Percentiles rank a stretch among this genome's conserved stretches.
These are phyloP conservation scores for Thalpophila matura DNA, from an alignment of 2,888 invertebrate genomes.

Conservation along the genomic window DNA sequence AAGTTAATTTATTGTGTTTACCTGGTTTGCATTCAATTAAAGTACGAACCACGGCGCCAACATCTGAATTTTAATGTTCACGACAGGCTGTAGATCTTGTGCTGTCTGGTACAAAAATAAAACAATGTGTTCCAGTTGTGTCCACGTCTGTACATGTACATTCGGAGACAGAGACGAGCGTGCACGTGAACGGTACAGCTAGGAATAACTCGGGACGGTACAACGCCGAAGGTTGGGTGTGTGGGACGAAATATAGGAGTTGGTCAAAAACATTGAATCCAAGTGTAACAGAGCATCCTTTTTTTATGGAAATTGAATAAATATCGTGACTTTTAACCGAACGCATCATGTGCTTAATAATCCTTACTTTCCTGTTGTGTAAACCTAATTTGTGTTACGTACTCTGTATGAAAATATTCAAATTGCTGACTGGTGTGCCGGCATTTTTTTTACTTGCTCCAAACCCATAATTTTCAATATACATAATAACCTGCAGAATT, in stretches of 20 bases:
- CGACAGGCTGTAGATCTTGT: conserved; percentile 36
- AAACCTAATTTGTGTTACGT: too few relatives aligned
- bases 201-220: conserved; percentile 7
- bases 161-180: conserved; percentile 27
- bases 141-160: conserved; percentile 29
- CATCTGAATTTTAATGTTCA: conserved; percentile 70
- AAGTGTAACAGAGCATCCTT: not conserved
- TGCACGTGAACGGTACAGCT: conserved; percentile 14
- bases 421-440: too few relatives aligned
- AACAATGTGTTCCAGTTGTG: conserved; percentile 48
- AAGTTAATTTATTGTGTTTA: conserved; percentile 63
- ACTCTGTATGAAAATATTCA: too few relatives aligned
- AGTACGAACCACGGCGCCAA: conserved; percentile 44
- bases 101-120: conserved; percentile 50
- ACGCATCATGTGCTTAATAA: too few relatives aligned
- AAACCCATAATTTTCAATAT: too few relatives aligned
- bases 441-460: too few relatives aligned
- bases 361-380: too few relatives aligned
- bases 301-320: too few relatives aligned
- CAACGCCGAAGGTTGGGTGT: not conserved
- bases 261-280: not conserved
- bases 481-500: too few relatives aligned
- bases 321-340: too few relatives aligned
- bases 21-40: conserved; percentile 61
- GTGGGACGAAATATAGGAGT: not conserved